These are phyloP conservation scores for Apis cerana DNA, from an alignment of 1,140 invertebrate genomes.

Conservation along the genomic window DNA sequence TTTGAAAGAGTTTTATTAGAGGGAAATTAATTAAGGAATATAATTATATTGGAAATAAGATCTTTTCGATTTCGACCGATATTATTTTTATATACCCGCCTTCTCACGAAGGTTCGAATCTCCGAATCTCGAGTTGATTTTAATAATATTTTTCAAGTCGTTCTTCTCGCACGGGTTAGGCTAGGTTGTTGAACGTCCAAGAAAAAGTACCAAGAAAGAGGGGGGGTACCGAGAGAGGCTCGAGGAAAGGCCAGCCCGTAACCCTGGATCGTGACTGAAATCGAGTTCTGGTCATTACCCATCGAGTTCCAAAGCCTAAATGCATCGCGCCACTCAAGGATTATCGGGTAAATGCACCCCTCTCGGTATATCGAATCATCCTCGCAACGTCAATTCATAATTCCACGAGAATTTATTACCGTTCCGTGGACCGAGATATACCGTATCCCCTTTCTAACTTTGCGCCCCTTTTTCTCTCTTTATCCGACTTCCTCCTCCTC, in stretches of 20 bases:
- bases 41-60: no score
- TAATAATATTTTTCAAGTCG: background rate
- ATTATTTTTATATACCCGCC: no score
- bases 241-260: conserved; percentile 25
- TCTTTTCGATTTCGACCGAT: no score
- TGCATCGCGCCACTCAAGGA: conserved; percentile 52
- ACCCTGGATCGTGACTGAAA: conserved; percentile 56
- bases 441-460: background rate
- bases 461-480: background rate
- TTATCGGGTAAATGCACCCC: conserved; percentile 51
- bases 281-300: conserved; percentile 61
- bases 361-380: conserved; percentile 47
- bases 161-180: background rate
- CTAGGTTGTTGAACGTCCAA: background rate
- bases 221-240: background rate
- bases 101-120: no score
- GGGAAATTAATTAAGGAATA: no score
- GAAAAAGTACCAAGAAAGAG: background rate
- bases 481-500: background rate
- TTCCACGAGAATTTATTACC: conserved; percentile 64
- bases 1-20: no score
- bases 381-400: conserved; percentile 57
- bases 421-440: background rate
- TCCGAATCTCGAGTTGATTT: no score
- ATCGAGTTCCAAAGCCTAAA: conserved; percentile 43